Conservation (phyloP, 2,113 vertebrate genomes). For the Mus pahari region DNA sequence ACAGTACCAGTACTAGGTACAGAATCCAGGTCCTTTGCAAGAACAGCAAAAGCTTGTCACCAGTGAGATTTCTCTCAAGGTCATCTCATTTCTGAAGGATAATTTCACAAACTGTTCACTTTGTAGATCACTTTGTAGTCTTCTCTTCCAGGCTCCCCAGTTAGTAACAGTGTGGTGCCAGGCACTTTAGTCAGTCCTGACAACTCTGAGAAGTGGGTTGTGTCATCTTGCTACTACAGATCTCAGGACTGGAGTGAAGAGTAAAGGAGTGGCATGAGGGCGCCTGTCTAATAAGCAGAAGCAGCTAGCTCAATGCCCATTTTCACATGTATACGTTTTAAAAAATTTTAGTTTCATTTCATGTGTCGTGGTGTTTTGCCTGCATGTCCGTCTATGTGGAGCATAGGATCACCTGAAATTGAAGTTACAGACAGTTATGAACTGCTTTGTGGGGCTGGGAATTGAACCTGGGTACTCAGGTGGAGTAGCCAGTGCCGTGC, state of each 20-base stretch:
- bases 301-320: conserved; percentile 16
- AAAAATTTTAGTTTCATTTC: no score
- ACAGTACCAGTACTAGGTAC: neutral
- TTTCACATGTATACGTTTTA: neutral
- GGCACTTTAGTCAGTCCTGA: neutral
- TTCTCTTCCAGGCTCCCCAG: conserved; percentile 28
- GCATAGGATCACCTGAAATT: no score
- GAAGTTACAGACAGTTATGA: no score
- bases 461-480: no score
- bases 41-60: neutral
- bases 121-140: neutral
- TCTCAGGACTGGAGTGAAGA: neutral
- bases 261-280: neutral
- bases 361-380: no score
- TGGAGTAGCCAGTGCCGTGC: no score
- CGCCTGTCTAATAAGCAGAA: neutral
- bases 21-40: neutral
- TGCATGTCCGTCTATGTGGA: no score
- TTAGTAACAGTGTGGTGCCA: neutral
- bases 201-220: neutral
- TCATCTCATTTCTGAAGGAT: neutral
- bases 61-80: neutral
- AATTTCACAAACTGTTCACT: neutral
- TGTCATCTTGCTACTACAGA: neutral
- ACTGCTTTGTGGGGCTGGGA: no score